Evolutionary conservation across 2,113 vertebrate species (phyloP).

Genomic region (Genyomyrus donnyi): DNA sequence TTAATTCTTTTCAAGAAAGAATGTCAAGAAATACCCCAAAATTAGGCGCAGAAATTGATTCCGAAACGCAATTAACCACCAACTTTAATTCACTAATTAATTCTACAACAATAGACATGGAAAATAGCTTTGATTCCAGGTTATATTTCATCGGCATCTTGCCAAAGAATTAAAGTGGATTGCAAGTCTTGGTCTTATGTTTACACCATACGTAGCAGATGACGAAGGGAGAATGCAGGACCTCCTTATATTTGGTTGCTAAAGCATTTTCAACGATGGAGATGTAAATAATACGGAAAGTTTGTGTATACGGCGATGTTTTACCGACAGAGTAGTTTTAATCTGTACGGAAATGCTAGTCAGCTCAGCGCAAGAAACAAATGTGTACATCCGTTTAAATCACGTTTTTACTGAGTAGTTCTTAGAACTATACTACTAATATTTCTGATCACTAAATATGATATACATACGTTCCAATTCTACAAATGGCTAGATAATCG

Average conservation of each 20-base stretch:
- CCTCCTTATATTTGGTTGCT: background rate
- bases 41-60: background rate
- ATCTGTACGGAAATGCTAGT: background rate
- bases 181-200: background rate
- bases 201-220: background rate
- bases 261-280: background rate
- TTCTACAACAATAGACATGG: background rate
- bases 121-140: background rate
- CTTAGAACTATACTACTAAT: background rate
- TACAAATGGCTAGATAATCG: background rate
- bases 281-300: background rate
- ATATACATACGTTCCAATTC: background rate
- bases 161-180: background rate
- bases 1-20: background rate
- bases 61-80: background rate
- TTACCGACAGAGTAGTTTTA: background rate
- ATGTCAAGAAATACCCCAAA: background rate
- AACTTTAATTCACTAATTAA: background rate
- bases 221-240: background rate
- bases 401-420: background rate
- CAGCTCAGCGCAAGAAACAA: background rate
- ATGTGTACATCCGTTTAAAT: background rate
- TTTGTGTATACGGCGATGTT: background rate
- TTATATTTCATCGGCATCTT: background rate
- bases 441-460: background rate